Evolutionary conservation across 2,888 invertebrate genomes (phyloP).

Genomic region (Heliconius cydno): DNA sequence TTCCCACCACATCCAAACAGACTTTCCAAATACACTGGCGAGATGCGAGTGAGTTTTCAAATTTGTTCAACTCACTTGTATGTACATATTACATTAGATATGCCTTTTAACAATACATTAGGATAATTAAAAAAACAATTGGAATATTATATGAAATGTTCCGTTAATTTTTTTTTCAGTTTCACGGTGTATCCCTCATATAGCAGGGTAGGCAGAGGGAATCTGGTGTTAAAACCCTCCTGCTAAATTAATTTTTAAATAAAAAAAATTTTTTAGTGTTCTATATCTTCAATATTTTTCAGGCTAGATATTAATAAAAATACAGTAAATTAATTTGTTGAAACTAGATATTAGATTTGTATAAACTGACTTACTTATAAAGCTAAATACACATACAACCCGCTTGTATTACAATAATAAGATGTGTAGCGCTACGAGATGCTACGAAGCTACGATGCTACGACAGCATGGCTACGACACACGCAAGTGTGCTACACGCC

Average conservation of each 20-base stretch:
- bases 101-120: constrained; percentile 10
- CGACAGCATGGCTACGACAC: constrained; percentile 2
- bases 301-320: background rate
- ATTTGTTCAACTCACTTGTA: constrained; percentile 44
- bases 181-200: too few species aligned
- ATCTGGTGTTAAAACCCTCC: too few species aligned
- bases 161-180: too few species aligned
- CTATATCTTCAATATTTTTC: too few species aligned
- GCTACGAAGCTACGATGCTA: background rate
- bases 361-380: background rate
- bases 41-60: constrained; percentile 38
- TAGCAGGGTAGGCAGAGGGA: background rate
- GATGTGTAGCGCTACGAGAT: constrained; percentile 1
- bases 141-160: too few species aligned
- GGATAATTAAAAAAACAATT: background rate
- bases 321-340: background rate
- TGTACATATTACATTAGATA: constrained; percentile 35
- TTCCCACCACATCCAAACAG: constrained; percentile 27
- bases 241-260: too few species aligned
- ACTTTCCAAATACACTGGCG: constrained; percentile 28
- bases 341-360: background rate
- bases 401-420: background rate
- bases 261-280: too few species aligned
- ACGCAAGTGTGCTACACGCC: background rate
- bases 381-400: background rate